Percentiles rank a stretch among this genome's conserved stretches.
phyloP scores from a whole-genome alignment of 2,113 vertebrate species.

The Mugil cephalus region DNA sequence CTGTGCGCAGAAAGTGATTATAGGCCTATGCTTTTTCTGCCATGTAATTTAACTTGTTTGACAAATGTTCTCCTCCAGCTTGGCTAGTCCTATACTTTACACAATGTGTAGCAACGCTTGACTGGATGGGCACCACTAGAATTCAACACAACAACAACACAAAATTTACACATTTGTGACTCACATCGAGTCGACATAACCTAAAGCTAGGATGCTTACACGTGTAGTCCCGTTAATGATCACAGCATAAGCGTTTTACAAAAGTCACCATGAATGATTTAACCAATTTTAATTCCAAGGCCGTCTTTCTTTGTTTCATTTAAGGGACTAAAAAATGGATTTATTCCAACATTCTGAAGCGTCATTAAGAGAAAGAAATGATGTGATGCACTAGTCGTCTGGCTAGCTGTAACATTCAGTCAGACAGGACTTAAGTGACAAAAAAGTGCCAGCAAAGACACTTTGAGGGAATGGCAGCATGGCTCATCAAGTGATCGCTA shows the following conservation, averaged over 20 bases:
- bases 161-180: too few relatives aligned
- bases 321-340: not conserved
- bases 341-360: constrained; percentile 2
- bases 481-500: constrained; percentile 40
- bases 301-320: constrained; percentile 1
- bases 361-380: constrained; percentile 18
- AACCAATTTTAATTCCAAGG: not conserved
- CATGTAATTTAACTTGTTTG: not conserved
- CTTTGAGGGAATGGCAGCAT: constrained; percentile 19
- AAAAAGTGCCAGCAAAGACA: constrained; percentile 24
- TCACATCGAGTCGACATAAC: too few relatives aligned
- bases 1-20: not conserved
- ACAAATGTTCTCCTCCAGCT: not conserved
- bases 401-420: constrained; percentile 21
- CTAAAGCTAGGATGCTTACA: too few relatives aligned
- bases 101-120: too few relatives aligned
- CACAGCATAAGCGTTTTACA: too few relatives aligned
- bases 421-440: constrained; percentile 17
- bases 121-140: too few relatives aligned
- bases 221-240: too few relatives aligned
- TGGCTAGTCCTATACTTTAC: too few relatives aligned
- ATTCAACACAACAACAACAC: too few relatives aligned
- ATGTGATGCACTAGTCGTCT: constrained; percentile 5
- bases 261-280: too few relatives aligned
- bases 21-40: not conserved